Evolutionary conservation across 2,797 vertebrate genomes (phyloP), one percentile per base, ranked within the genome.

Genomic region (Botia kubotai): DNA sequence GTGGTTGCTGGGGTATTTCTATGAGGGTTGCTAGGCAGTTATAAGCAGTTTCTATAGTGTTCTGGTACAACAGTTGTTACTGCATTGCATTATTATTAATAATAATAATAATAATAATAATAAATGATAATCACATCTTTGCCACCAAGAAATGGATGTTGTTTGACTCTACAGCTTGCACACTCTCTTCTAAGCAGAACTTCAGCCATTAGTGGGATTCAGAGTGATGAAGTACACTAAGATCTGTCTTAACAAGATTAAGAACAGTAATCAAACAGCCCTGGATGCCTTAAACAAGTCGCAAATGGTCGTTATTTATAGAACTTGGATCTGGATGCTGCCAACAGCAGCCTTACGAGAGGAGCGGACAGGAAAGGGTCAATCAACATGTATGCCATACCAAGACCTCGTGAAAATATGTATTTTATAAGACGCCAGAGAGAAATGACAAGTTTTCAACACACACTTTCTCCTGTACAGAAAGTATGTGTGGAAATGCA

Each of bases 231-330:
- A 75, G 69, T 63, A 57, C 71, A 83, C 84, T 75, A 72, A 77
- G 43, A 82, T 86, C 39, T 72, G 83, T 81, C 75, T 82, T 82
- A 90, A 82, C 79, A 89, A 86, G 89, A 90, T 89, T 82, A 89
- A 81, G 83, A 50, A n/a, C 88, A 87, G 89, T 84, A 85, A 87
- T 90, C 86, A 93, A 92, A 91, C 90, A 92, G 87, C 85, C 89
- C 86, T 85, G 72, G 19, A 85, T 72, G 84, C 72, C 87, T 90
- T 91, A 79, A 89, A 88, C 89, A 92, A 86, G 90, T 81, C 83
- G 72, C 57, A 83, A 81, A 80, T 29, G 57, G 85, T 76, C 53
- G n/a, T 4, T 39, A 84, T 86, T 88, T 65, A 79, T 72, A 72
- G 77, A 68, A 85, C 81, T n/a, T n/a, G n/a, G n/a, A n/a, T n/a